These are phyloP conservation scores for Caenorhabditis sp. DNA, from an alignment of 2,888 invertebrate species.

Conservation along the genomic window DNA sequence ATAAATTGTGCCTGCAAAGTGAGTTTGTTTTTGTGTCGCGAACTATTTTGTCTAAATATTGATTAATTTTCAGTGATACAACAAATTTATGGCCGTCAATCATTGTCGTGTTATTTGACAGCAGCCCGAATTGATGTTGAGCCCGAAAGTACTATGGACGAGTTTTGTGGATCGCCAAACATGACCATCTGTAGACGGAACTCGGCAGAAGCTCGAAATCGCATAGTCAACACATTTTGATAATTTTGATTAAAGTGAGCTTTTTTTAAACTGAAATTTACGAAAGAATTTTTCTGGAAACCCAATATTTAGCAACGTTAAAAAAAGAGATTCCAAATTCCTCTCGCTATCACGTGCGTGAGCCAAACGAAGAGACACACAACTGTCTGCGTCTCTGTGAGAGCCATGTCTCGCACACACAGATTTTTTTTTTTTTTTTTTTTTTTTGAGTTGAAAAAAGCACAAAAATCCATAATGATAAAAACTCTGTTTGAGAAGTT, in stretches of 20 bases:
- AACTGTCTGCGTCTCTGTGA: too few species aligned
- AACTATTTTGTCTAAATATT: not conserved
- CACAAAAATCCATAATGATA: too few species aligned
- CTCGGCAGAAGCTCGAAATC: conserved; percentile 35
- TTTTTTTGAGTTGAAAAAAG: too few species aligned
- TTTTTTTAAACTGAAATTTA: too few species aligned
- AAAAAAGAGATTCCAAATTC: too few species aligned
- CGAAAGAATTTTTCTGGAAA: too few species aligned
- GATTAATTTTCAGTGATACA: conserved; percentile 6
- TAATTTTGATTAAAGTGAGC: conserved; percentile 33
- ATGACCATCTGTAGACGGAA: conserved; percentile 31
- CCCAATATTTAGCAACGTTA: too few species aligned
- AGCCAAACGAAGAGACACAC: too few species aligned
- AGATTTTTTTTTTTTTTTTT: too few species aligned
- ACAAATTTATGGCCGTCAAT: conserved; percentile 30
- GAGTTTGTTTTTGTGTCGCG: conserved; percentile 9
- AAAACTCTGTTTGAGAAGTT: too few species aligned
- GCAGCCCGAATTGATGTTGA: conserved; percentile 53
- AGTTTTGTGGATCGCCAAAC: conserved; percentile 45
- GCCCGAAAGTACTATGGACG: conserved; percentile 51
- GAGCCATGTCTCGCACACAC: too few species aligned
- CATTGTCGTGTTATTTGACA: conserved; percentile 57
- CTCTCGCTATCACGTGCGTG: too few species aligned
- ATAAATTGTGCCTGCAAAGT: conserved; percentile 37
- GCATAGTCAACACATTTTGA: conserved; percentile 41